Evolutionary conservation across 2,113 vertebrate species (phyloP).

Genomic region (Tupaia chinensis): DNA sequence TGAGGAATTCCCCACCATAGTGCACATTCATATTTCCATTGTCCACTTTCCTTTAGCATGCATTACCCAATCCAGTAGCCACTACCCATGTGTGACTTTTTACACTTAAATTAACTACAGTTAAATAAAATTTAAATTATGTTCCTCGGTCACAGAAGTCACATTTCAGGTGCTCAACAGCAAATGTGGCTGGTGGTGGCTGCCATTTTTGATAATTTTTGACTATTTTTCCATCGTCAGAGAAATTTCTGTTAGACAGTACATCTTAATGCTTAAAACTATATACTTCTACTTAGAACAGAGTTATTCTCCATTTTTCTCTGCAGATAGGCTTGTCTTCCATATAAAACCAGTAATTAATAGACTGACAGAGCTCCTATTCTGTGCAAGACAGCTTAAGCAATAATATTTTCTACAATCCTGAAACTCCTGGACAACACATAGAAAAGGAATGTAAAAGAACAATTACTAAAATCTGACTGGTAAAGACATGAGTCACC

Average conservation of each 20-base stretch:
- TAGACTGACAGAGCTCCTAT: not conserved
- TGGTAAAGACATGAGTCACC: not conserved
- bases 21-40: not conserved
- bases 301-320: not conserved
- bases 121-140: slow-evolving; percentile 44
- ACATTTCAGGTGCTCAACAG: not conserved
- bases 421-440: not conserved
- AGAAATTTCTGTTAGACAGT: not conserved
- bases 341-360: slow-evolving; percentile 30
- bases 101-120: slow-evolving; percentile 8
- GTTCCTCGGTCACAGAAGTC: not conserved
- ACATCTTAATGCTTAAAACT: not conserved
- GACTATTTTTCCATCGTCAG: not conserved
- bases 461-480: not conserved
- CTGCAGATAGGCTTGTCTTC: not conserved
- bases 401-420: not conserved
- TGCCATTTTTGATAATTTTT: not conserved
- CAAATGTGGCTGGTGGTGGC: not conserved
- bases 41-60: not conserved
- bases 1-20: not conserved
- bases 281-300: not conserved
- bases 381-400: not conserved
- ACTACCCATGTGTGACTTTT: not conserved
- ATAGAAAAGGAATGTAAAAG: not conserved
- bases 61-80: not conserved